Base-by-base conservation (phyloP, 2,888 invertebrate species). In the Camponotus fellah region DNA sequence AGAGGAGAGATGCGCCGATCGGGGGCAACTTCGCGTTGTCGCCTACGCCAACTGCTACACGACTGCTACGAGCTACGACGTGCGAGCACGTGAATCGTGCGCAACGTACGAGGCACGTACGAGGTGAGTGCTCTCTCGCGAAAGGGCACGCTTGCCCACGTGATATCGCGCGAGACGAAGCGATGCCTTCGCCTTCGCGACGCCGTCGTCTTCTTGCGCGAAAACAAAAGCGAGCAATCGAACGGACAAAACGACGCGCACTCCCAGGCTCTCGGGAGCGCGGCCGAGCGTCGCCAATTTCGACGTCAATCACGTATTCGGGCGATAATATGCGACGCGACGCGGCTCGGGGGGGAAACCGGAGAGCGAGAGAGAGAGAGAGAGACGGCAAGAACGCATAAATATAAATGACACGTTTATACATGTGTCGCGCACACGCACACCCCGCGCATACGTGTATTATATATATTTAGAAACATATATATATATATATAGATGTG, bases 81-180 rank as follows among this genome's bases (percentile, higher is more conserved):
- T 40, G 12, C 26, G 40, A 34, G 64, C 75, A 53, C 56, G 60
- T 53, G 53, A 56, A 74, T 43, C 40, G 65, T 37, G 65, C 58
- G 66, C 32, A 12, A 82, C 49, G 53, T 43, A 53, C 49, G 21
- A 75, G n/a, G n/a, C 64, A 49, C 74, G 77, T 71, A 76, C 82
- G 84, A 79, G 58, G 53, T 86, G 87, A 74, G 83, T 43, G 68
- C 68, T 77, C 53, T 14, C 68, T 32, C 17, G 12, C 68, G 32
- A 84, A 65, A 49, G 84, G 77, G 75, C 86, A 83, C 75, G 83
- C 66, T 72, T 71, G 84, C 72, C 85, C 89, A 89, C 89, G 89
- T 89, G 89, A 64, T 75, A 75, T 21, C 53, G 76, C 80, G 71
- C 79, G n/a, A n/a, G 72, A 34, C 71, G 82, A 49, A 1, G 26